A percentile compares a stretch with the other conserved stretches of the same genome.
Evolutionary conservation across 2,113 vertebrate species (phyloP).

Genomic region (Brevimyrus niger): DNA sequence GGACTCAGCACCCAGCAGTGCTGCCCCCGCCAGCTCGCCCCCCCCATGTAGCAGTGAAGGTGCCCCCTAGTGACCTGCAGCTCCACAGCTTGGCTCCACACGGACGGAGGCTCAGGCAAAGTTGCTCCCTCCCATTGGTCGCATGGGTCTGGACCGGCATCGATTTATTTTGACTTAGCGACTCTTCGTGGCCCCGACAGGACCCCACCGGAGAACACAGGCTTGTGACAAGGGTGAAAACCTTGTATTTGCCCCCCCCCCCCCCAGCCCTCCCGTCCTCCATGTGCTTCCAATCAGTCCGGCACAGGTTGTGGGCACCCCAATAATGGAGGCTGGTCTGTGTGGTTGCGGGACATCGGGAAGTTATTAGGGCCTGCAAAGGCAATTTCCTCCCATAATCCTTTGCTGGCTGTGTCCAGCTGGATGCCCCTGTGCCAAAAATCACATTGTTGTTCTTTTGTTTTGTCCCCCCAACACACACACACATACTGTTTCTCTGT

Average conservation of each 20-base stretch:
- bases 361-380: conserved; percentile 24
- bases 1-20: not conserved
- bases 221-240: conserved; percentile 6
- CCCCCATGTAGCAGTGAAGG: not conserved
- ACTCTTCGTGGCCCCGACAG: not conserved
- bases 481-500: not conserved
- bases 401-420: conserved; percentile 27
- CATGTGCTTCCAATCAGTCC: conserved; percentile 27
- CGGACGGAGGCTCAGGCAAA: not conserved
- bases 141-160: not conserved
- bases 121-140: not conserved
- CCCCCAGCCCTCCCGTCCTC: not conserved
- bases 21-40: not conserved
- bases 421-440: conserved; percentile 22
- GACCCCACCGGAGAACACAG: not conserved
- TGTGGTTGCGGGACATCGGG: conserved; percentile 24
- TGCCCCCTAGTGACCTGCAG: not conserved
- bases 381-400: conserved; percentile 27
- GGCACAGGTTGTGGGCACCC: conserved; percentile 13
- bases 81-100: not conserved
- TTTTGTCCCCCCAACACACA: not conserved
- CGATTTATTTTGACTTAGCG: not conserved
- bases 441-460: conserved; percentile 17
- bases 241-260: conserved; percentile 1
- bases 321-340: conserved; percentile 15